phyloP scores from a whole-genome alignment of 2,888 invertebrate genomes.

The Bugulina stolonifera region DNA sequence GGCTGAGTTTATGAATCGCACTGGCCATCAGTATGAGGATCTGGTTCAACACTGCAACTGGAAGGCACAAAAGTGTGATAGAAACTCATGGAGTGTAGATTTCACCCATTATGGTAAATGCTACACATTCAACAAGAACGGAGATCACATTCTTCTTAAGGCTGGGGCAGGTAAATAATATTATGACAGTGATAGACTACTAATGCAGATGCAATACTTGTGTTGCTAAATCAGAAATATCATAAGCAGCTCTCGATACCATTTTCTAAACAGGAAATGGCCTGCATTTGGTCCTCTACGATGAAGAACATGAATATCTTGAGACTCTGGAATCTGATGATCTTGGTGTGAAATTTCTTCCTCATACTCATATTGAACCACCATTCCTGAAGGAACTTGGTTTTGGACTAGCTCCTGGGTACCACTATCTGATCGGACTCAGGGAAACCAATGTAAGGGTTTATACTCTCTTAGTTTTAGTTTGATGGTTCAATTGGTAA shows the following conservation, averaged over 20 bases:
- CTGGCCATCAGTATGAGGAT: slow-evolving; percentile 8
- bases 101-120: slow-evolving; percentile 21
- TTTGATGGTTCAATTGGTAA: no score
- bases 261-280: slow-evolving; percentile 7
- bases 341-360: slow-evolving; percentile 3
- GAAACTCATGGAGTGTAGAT: background rate
- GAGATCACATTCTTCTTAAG: background rate
- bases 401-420: slow-evolving; percentile 1
- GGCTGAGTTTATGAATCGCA: background rate
- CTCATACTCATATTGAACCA: background rate
- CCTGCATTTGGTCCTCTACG: background rate
- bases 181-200: no score
- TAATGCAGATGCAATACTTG: no score
- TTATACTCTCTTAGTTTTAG: no score
- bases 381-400: slow-evolving; percentile 17
- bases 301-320: slow-evolving; percentile 11
- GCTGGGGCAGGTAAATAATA: slow-evolving; percentile 6
- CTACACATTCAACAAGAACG: slow-evolving; percentile 11
- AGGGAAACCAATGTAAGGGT: background rate
- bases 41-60: slow-evolving; percentile 9
- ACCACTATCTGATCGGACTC: background rate
- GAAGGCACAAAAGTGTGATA: slow-evolving; percentile 6
- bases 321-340: slow-evolving; percentile 1
- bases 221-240: no score
- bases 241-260: no score